Evolutionary conservation across 2,888 invertebrate genomes (phyloP).

Genomic region (Clitarchus hookeri): DNA sequence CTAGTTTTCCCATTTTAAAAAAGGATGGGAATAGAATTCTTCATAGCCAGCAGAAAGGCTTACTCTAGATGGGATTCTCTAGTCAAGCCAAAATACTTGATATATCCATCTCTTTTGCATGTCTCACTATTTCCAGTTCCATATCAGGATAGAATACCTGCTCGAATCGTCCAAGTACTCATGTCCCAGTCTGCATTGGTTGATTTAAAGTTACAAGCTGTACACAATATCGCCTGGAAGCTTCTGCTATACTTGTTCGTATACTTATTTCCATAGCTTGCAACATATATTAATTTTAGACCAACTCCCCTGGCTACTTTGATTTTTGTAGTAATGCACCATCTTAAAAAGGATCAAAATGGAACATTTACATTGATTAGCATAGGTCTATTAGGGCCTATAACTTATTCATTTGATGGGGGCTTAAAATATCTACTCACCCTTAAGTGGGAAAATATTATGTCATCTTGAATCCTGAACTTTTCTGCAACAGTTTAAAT

Average conservation of each 20-base stretch:
- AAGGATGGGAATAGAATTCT: not conserved
- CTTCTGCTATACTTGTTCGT: slow-evolving; percentile 12
- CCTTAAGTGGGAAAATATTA: no score
- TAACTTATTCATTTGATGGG: no score
- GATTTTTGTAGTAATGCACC: slow-evolving; percentile 5
- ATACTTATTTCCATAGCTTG: not conserved
- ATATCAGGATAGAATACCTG: not conserved
- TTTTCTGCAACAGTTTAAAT: no score
- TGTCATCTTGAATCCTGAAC: no score
- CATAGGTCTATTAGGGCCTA: no score
- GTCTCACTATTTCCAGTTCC: slow-evolving; percentile 5
- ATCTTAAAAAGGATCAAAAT: not conserved
- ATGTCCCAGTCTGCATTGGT: not conserved
- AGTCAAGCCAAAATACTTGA: slow-evolving; percentile 5
- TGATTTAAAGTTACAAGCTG: not conserved
- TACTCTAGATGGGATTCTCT: slow-evolving; percentile 16
- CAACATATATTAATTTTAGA: not conserved
- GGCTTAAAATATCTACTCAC: no score
- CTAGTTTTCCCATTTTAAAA: slow-evolving; percentile 19
- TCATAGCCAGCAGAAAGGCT: slow-evolving; percentile 20
- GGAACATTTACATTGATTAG: no score
- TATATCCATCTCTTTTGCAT: slow-evolving; percentile 19
- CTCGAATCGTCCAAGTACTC: not conserved
- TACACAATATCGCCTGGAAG: not conserved
- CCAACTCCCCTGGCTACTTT: not conserved